Evolutionary conservation across 2,113 vertebrate genomes (phyloP).

Genomic region (Limnothrissa miodon): DNA sequence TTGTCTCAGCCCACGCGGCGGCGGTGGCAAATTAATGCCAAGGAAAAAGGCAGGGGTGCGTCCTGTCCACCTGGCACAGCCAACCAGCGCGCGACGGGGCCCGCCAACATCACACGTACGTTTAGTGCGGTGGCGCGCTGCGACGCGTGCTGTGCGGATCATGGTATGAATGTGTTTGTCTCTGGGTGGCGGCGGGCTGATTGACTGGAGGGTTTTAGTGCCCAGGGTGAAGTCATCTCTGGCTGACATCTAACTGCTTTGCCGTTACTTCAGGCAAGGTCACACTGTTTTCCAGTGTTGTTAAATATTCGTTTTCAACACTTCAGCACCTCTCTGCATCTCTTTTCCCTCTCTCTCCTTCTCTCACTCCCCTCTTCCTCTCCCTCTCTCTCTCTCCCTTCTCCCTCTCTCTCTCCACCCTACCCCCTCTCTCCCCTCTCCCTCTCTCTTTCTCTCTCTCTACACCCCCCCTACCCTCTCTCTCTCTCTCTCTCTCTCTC

Average conservation of each 20-base stretch:
- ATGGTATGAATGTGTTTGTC: background rate
- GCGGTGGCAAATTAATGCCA: conserved; percentile 17
- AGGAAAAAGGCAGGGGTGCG: background rate
- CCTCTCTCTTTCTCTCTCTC: too few species aligned
- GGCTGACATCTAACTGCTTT: background rate
- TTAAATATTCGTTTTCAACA: background rate
- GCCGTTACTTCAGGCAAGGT: background rate
- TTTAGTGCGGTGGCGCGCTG: background rate
- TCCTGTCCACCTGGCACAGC: conserved; percentile 32
- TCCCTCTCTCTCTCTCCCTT: background rate
- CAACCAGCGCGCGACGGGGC: background rate
- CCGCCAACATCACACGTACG: background rate
- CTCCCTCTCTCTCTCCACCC: background rate
- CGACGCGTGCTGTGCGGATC: background rate
- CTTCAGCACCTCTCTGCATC: too few species aligned
- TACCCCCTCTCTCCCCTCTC: background rate
- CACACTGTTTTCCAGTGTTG: background rate
- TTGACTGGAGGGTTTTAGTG: background rate
- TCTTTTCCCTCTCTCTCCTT: too few species aligned
- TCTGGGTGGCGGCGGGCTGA: background rate
- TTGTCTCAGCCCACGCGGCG: conserved; percentile 26
- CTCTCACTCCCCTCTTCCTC: too few species aligned
- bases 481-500: background rate
- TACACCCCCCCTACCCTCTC: too few species aligned
- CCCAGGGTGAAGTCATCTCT: background rate